Conservation (phyloP, 2,797 vertebrate genomes). For the Acanthornis magna region DNA sequence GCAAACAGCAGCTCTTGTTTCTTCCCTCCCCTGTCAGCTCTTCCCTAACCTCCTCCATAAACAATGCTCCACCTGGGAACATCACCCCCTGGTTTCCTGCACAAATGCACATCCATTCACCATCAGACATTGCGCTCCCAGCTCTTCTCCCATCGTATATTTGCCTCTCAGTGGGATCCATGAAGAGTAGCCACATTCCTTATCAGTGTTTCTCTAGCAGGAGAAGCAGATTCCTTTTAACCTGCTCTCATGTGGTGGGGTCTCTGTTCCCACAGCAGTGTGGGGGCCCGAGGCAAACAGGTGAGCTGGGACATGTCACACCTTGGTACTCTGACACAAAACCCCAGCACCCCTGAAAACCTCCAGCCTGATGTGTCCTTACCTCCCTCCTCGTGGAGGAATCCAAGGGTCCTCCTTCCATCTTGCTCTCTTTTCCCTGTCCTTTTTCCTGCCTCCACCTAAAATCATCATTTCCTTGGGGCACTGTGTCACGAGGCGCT, state of each 20-base stretch:
- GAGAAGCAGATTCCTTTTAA: neutral
- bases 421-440: neutral
- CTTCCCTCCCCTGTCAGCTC: neutral
- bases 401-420: neutral
- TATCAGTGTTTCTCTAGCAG: neutral
- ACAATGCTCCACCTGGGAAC: neutral
- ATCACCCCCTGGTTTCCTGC: neutral
- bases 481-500: neutral
- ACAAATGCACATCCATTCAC: neutral
- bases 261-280: neutral
- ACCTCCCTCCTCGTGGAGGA: neutral
- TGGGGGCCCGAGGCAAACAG: neutral
- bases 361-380: neutral
- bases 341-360: neutral
- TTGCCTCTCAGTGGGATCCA: neutral
- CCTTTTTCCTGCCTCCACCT: neutral
- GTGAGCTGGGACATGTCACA: neutral
- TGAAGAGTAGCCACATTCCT: neutral
- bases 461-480: neutral
- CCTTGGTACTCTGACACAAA: neutral
- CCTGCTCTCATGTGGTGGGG: neutral
- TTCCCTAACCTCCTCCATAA: neutral
- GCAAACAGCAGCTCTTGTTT: neutral
- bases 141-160: neutral
- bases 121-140: rapidly evolving